Percentiles rank a stretch among this genome's conserved stretches.
Evolutionary conservation across 2,888 invertebrate species (phyloP).

Genomic region (Acleris holmiana): DNA sequence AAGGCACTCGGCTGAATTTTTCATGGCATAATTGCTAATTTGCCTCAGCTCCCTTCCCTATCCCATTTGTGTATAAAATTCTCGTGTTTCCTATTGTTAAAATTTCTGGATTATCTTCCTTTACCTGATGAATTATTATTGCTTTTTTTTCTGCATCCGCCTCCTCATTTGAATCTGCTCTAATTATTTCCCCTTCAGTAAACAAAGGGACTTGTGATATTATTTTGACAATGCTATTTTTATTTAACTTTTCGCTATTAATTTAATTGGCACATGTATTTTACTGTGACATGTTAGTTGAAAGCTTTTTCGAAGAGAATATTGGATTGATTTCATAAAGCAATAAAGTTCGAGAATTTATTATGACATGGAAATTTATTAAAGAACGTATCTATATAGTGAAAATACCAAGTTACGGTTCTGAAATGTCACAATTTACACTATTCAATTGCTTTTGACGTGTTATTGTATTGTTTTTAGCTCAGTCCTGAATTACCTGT

Average conservation of each 20-base stretch:
- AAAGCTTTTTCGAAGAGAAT: not conserved
- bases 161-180: slow-evolving; percentile 64
- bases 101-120: slow-evolving; percentile 69
- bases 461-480: too few relatives aligned
- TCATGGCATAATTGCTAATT: slow-evolving; percentile 80
- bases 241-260: slow-evolving; percentile 10
- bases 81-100: slow-evolving; percentile 64
- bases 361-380: too few relatives aligned
- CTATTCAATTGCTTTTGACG: too few relatives aligned
- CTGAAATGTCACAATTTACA: too few relatives aligned
- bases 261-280: slow-evolving; percentile 3
- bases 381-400: too few relatives aligned
- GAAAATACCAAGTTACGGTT: too few relatives aligned
- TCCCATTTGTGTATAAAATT: slow-evolving; percentile 52
- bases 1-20: slow-evolving; percentile 64
- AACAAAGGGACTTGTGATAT: slow-evolving; percentile 65
- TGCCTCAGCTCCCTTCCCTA: slow-evolving; percentile 59
- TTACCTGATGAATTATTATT: slow-evolving; percentile 76
- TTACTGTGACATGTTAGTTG: not conserved
- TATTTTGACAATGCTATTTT: slow-evolving; percentile 38
- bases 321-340: not conserved
- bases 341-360: too few relatives aligned
- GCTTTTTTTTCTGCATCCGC: slow-evolving; percentile 59
- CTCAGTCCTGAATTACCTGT: too few relatives aligned
- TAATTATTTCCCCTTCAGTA: slow-evolving; percentile 78